Evolutionary conservation across 2,113 vertebrate species (phyloP).

Genomic region (Chaetodon trifascialis): DNA sequence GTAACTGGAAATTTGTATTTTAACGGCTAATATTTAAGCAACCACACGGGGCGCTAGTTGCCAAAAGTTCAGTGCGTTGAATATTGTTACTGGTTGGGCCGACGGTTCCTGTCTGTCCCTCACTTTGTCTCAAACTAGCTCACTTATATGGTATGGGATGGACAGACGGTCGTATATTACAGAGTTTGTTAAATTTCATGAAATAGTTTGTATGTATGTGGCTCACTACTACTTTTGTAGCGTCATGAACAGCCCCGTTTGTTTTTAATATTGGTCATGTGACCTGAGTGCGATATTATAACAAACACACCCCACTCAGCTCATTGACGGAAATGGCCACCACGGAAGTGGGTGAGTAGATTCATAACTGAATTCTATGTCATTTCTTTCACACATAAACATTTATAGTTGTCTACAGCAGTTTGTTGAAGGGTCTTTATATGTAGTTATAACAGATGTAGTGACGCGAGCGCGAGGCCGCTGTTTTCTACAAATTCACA

Average conservation of each 20-base stretch:
- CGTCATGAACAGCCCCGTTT: fast-evolving
- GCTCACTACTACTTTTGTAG: not conserved
- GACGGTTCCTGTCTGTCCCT: not conserved
- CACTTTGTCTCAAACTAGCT: not conserved
- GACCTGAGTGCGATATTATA: not conserved
- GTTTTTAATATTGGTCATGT: constrained; percentile 27
- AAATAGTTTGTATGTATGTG: not conserved
- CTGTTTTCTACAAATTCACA: not conserved
- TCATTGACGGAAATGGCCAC: constrained; percentile 79
- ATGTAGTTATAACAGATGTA: not conserved
- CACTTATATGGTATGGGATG: not conserved
- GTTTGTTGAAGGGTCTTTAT: not conserved
- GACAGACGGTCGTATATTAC: not conserved
- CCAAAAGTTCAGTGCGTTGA: constrained; percentile 4
- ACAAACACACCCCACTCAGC: constrained; percentile 27
- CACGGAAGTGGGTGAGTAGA: constrained; percentile 82
- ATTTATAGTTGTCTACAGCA: not conserved
- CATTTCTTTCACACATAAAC: not conserved
- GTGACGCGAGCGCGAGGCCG: fast-evolving
- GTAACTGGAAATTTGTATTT: no score
- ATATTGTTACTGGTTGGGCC: not conserved
- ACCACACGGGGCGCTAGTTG: not conserved
- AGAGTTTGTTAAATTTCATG: not conserved
- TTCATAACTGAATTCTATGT: not conserved
- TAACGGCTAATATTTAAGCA: not conserved